Percentiles rank a stretch among this genome's conserved stretches.
Conservation (phyloP, 64 coral and sea anemone species). For the Montipora cactus region DNA sequence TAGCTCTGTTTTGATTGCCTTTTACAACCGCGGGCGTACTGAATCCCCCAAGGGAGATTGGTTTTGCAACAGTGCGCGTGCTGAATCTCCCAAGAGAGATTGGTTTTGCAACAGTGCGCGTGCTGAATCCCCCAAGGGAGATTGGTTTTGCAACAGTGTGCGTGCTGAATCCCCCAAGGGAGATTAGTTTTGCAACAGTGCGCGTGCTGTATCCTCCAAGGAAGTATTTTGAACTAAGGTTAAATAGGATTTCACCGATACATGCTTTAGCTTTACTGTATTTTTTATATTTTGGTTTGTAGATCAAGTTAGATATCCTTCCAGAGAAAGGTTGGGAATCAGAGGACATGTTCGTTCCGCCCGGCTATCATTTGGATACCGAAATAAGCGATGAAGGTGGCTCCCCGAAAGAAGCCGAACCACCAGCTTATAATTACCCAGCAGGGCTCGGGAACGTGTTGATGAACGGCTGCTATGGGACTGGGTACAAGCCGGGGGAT, state of each 20-base stretch:
- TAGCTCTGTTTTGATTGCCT: too few species aligned
- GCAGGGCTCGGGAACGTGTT: conserved; percentile 32
- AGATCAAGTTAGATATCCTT: conserved; percentile 57
- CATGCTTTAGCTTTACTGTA: neutral
- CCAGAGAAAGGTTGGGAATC: conserved; percentile 58
- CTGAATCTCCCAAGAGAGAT: too few species aligned
- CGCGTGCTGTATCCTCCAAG: too few species aligned
- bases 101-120: too few species aligned
- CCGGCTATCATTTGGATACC: conserved; percentile 38
- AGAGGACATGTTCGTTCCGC: conserved; percentile 59
- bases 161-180: too few species aligned
- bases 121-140: too few species aligned
- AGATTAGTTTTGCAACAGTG: neutral
- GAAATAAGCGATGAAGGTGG: neutral
- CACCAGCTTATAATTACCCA: neutral
- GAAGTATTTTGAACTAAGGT: too few species aligned
- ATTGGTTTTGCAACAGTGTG: too few species aligned
- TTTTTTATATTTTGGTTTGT: neutral
- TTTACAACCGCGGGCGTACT: too few species aligned
- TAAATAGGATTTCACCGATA: neutral
- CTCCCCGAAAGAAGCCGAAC: conserved; percentile 9
- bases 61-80: too few species aligned
- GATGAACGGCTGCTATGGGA: conserved; percentile 65
- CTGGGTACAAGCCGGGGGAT: conserved; percentile 46
- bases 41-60: too few species aligned